These are phyloP conservation scores for Oryzias melastigma DNA, from an alignment of 2,113 vertebrate genomes.

Conservation along the genomic window DNA sequence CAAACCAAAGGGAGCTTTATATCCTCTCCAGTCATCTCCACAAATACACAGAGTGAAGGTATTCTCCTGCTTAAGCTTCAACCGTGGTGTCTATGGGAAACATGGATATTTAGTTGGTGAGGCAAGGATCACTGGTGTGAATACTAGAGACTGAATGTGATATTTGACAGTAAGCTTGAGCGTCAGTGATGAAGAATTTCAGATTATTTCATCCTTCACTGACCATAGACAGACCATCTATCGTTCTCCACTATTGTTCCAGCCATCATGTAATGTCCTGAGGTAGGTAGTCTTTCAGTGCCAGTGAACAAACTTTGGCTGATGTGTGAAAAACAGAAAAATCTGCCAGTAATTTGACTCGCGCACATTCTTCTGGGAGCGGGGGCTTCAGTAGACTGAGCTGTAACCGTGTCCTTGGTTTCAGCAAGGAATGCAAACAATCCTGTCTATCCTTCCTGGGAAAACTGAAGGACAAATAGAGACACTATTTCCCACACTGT, in stretches of 20 bases:
- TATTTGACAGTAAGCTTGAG: not conserved
- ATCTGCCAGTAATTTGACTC: constrained; percentile 6
- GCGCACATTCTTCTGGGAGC: not conserved
- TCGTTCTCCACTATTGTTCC: not conserved
- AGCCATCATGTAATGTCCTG: constrained; percentile 1
- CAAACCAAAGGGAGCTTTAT: too few relatives aligned
- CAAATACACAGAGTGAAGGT: not conserved
- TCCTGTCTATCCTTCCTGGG: constrained; percentile 37
- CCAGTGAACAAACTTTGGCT: not conserved
- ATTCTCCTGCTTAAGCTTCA: constrained; percentile 26
- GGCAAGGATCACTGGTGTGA: constrained; percentile 17
- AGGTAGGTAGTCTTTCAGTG: not conserved
- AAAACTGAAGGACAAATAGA: constrained; percentile 40
- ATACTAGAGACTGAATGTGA: not conserved
- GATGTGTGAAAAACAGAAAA: not conserved
- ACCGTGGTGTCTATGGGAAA: constrained; percentile 5
- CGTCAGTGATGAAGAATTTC: not conserved
- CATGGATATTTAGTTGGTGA: constrained; percentile 23
- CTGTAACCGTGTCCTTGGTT: constrained; percentile 38
- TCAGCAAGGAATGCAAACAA: constrained; percentile 54
- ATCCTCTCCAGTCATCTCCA: not conserved
- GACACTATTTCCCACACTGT: constrained; percentile 51
- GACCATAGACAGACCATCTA: too few relatives aligned
- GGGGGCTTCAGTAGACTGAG: constrained; percentile 5
- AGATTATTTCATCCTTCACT: not conserved